Base-by-base conservation (phyloP, 2,113 vertebrate species). In the Benitochromis conjunctus region DNA sequence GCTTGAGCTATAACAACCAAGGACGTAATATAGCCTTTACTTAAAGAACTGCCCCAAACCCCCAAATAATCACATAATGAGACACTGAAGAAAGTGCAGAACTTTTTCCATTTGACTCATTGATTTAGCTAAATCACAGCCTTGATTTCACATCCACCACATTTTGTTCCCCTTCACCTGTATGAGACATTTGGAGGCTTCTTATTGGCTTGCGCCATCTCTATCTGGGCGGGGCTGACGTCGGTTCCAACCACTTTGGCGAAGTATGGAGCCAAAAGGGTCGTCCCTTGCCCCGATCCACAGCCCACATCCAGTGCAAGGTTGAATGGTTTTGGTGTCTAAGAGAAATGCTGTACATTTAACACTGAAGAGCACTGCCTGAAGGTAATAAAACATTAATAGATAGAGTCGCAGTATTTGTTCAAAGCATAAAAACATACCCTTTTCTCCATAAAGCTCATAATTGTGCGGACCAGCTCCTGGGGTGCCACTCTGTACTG, bases 261-360 rank as follows among this genome's bases (percentile, higher is more conserved):
- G 82, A 97, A 97, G 83, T 93, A 89, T 9, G 95, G 92, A 0
- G 95, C 95, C 14, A 98, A 79, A 3, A 95, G 88, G 6, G 18
- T 54, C 0, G 96, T 97, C 24, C 96, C 95, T 84, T 97, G 96
- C 2, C 97, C 97, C 0, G 96, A 95, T 3, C 97, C 97, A 1
- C 97, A 97, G 54, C 97, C 97, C 0, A 97, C 96, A 2, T 97
- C 97, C 85, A 96, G 94, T 0, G 95, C 97, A 29, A 97, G 91
- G 6, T 87, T 83, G 2, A 89, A 89, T 3, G 91, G 89, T 9
- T 57, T 81, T 3, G 14, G 21, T 11, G 86, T 81, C 96, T 97
- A 18, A 26, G 76, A 16, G 31, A 3, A 58, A n/a, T 9, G 1
- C 6, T 26, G 46, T 31, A 51, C 26, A n/a, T 19, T 31, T 51